Base-by-base conservation (phyloP, 2,113 vertebrate species). In the Oxygymnocypris stewartii region DNA sequence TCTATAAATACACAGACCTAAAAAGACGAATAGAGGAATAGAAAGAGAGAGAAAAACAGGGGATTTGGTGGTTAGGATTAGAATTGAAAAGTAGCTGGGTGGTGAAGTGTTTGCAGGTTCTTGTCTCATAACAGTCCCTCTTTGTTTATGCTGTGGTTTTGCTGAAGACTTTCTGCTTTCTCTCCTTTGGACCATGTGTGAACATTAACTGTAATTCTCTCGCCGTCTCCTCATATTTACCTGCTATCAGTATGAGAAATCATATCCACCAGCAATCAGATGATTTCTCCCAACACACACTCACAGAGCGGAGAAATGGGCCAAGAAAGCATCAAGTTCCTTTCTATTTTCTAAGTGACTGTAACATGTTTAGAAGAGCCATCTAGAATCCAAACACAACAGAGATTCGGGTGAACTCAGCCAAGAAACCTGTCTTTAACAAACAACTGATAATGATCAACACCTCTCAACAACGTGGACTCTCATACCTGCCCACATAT, bases 311-410 rank as follows among this genome's bases (percentile, higher is more conserved):
- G 12, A 82, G 63, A 81, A 44, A 67, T 35, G 74, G 23, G 63
- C 84, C 88, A 89, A 81, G 42, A 87, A 82, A 78, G 49, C 78
- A 82, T 51, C 20, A 57, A 57, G 42, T 31, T 79, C 18, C 61
- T 42, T 85, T 89, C 67, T 84, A 2, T 25, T 87, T 79, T 85
- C 84, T 88, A 67, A 85, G n/a, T 71, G 44, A 61, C 67, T 81
- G 49, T 71, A 87, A 47, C 75, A 31, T 80, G 44, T 69, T 65
- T 47, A 74, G 69, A 5, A 74, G 71, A 75, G 7, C 8, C 51
- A 76, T 81, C 47, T 65, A 20, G 20, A 69, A 40, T 40, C 37
- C 47, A 85, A 77, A 71, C 23, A 84, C 78, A 63, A 79, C 40
- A 78, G 20, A 69, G 7, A 69, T 65, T 87, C 14, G 8, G 54